Conservation (phyloP, 35 echinoderm and acorn worm species). For the Diadema setosum region DNA sequence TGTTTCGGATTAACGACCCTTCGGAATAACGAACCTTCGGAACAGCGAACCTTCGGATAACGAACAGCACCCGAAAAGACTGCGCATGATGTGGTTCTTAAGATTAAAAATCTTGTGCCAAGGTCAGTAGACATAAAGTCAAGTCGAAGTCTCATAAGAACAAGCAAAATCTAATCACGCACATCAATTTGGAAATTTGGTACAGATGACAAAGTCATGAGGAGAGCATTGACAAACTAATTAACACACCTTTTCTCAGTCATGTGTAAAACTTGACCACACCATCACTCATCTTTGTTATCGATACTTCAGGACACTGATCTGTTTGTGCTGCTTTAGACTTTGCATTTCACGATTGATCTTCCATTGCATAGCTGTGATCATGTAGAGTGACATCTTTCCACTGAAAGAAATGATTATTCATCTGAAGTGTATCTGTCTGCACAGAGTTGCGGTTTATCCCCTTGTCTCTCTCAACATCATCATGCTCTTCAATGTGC, state of each 20-base stretch:
- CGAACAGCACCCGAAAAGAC: too few species aligned
- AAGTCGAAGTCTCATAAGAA: constrained; percentile 16
- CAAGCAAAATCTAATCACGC: constrained; percentile 7
- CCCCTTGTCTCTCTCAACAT: neutral
- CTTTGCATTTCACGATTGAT: neutral
- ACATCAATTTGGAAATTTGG: neutral
- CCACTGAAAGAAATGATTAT: neutral
- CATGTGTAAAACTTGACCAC: constrained; percentile 13
- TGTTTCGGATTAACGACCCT: too few species aligned
- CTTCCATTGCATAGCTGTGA: neutral
- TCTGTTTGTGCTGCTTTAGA: neutral
- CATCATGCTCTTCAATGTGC: neutral
- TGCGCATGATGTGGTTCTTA: neutral
- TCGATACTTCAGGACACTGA: neutral
- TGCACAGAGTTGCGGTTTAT: neutral
- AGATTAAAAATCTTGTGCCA: neutral
- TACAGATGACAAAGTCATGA: neutral
- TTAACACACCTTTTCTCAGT: neutral
- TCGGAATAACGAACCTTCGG: too few species aligned
- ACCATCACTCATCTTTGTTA: constrained; percentile 2
- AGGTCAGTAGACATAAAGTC: constrained; percentile 28
- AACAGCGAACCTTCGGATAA: too few species aligned
- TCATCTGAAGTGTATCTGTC: neutral
- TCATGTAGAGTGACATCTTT: neutral
- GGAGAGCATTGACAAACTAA: neutral